Conservation (phyloP, 2,797 vertebrate species). For the Pantherophis vulpinus region DNA sequence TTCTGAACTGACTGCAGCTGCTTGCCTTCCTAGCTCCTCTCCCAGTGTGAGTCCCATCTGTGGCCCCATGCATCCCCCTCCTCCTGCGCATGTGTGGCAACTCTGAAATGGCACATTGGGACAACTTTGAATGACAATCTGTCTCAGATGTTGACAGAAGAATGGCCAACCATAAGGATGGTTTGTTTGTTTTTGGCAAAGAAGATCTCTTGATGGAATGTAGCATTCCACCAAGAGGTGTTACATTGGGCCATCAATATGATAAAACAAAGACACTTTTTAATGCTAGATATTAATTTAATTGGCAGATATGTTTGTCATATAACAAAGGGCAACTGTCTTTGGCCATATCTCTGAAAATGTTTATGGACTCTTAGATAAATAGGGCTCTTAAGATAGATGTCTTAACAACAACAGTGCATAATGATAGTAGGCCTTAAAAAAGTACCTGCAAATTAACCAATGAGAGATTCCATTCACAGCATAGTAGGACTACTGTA, state of each 20-base stretch:
- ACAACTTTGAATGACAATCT: too few species aligned
- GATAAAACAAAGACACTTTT: not conserved
- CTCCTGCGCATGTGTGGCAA: too few species aligned
- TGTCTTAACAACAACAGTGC: not conserved
- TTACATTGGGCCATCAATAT: not conserved
- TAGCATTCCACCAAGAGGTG: not conserved
- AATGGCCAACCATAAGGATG: not conserved
- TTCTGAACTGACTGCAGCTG: too few species aligned
- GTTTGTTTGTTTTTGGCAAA: not conserved
- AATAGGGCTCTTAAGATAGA: not conserved
- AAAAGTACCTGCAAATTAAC: not conserved
- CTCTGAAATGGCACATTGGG: too few species aligned
- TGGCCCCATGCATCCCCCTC: too few species aligned
- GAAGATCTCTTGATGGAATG: not conserved
- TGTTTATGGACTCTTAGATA: not conserved
- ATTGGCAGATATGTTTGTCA: not conserved
- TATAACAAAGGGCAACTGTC: not conserved
- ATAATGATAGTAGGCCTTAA: not conserved
- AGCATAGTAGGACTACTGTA: not conserved
- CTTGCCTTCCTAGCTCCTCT: too few species aligned
- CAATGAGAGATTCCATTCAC: not conserved
- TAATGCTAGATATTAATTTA: not conserved
- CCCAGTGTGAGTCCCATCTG: too few species aligned
- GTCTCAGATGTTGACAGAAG: too few species aligned
- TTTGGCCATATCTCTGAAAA: not conserved